Percentiles rank a stretch among this genome's conserved stretches.
Evolutionary conservation across 2,113 vertebrate genomes (phyloP).

Genomic region (crab-eating macaque (Macaca fascicularis)): T2T-MFA8v1.1 NC_088386.1:120751501-120752000

Average conservation of each 20-base stretch:
- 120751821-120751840: conserved; percentile 94
- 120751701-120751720: background rate
- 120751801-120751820: conserved; percentile 86
- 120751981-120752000: background rate
- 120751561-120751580: conserved; percentile 20
- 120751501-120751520: background rate
- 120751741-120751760: conserved; percentile 98
- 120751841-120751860: conserved; percentile 90
- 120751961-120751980: background rate
- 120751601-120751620: conserved; percentile 45
- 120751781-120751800: conserved; percentile 93
- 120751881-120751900: background rate
- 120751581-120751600: conserved; percentile 34
- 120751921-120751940: background rate
- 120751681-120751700: conserved; percentile 59
- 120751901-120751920: background rate
- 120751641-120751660: conserved; percentile 50
- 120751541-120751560: background rate
- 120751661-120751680: conserved; percentile 71
- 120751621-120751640: conserved; percentile 55
- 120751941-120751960: background rate
- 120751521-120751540: conserved; percentile 44
- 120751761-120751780: conserved; percentile 98
- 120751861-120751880: background rate
- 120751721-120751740: conserved; percentile 86